These are phyloP conservation scores for Clupea harengus DNA, from an alignment of 2,113 vertebrate species.

Conservation along the genomic window DNA sequence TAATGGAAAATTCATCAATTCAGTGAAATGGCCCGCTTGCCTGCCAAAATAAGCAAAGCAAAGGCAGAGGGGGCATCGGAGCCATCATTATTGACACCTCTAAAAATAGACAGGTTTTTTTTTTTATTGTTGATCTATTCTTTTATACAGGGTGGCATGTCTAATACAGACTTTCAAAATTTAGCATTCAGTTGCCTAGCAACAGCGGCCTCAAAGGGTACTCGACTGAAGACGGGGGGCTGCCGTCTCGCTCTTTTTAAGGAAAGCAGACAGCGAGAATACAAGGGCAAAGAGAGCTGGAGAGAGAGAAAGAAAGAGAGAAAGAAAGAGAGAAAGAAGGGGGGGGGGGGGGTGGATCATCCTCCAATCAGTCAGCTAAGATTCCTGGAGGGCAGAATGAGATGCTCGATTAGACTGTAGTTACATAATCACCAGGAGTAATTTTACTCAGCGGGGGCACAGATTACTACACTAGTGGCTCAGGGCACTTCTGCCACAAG, in stretches of 20 bases:
- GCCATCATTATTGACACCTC: conserved; percentile 60
- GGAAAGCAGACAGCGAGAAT: conserved; percentile 37
- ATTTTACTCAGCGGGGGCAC: conserved; percentile 16
- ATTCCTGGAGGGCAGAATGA: conserved; percentile 56
- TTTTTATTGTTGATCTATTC: conserved; percentile 25
- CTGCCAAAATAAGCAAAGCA: conserved; percentile 61
- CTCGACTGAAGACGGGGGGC: conserved; percentile 60
- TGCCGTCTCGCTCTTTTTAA: conserved; percentile 67
- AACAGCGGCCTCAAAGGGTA: conserved; percentile 62
- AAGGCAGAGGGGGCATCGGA: conserved; percentile 45
- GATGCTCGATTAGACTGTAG: conserved; percentile 59
- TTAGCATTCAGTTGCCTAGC: conserved; percentile 78
- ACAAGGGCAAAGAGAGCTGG: conserved; percentile 42
- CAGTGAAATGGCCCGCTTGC: conserved; percentile 33
- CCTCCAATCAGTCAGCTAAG: conserved; percentile 54
- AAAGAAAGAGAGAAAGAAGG: neutral
- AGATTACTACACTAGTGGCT: conserved; percentile 14
- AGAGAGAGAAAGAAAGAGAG: conserved; percentile 38
- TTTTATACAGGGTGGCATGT: neutral
- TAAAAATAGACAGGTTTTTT: conserved; percentile 61
- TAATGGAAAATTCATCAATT: conserved; percentile 61
- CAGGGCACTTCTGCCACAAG: conserved; percentile 6
- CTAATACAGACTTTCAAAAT: conserved; percentile 68
- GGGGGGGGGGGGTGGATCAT: neutral
- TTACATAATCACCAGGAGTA: conserved; percentile 33